Evolutionary conservation across 2,888 invertebrate genomes (phyloP).

Genomic region (Latrodectus elegans): DNA sequence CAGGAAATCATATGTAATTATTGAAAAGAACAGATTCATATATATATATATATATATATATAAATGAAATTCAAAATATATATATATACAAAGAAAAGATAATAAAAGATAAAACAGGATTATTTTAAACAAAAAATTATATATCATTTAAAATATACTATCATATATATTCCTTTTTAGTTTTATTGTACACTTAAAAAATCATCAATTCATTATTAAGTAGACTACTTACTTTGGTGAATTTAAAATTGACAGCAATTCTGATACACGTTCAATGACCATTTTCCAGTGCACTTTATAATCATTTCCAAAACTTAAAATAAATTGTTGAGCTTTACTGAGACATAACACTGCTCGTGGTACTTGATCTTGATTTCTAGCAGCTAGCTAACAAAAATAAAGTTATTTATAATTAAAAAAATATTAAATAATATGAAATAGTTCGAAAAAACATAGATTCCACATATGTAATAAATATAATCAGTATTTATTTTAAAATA

Average conservation of each 20-base stretch:
- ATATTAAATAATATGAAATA: not conserved
- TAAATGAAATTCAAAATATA: too few relatives aligned
- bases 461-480: too few relatives aligned
- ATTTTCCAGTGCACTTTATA: conserved; percentile 58
- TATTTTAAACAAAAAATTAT: too few relatives aligned
- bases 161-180: too few relatives aligned
- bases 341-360: conserved; percentile 65
- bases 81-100: too few relatives aligned
- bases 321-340: conserved; percentile 55
- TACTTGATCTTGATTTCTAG: conserved; percentile 67
- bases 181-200: not conserved
- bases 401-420: not conserved
- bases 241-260: conserved; percentile 59
- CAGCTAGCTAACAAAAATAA: conserved; percentile 41
- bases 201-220: not conserved
- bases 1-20: too few relatives aligned
- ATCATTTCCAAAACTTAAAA: conserved; percentile 54
- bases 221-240: conserved; percentile 52
- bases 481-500: too few relatives aligned
- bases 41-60: too few relatives aligned
- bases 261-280: conserved; percentile 57
- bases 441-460: not conserved
- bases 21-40: too few relatives aligned
- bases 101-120: too few relatives aligned
- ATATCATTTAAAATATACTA: too few relatives aligned